Percentiles rank a stretch among this genome's conserved stretches.
phyloP scores from a whole-genome alignment of 2,888 invertebrate species.

The Phaedon cochleariae region DNA sequence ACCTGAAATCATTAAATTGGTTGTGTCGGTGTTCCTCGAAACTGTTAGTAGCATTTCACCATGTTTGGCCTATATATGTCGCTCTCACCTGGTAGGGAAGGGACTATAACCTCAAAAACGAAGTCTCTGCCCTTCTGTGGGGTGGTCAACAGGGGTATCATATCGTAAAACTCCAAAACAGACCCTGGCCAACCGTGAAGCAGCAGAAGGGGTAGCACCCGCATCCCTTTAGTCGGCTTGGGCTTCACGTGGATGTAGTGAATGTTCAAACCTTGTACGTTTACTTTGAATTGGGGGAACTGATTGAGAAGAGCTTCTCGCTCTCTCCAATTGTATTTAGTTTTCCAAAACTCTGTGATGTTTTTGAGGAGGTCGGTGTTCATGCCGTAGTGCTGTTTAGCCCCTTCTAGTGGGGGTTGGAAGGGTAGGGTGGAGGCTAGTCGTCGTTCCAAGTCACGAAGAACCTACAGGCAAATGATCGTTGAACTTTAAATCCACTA shows the following conservation, averaged over 20 bases:
- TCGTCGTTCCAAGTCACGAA: conserved; percentile 67
- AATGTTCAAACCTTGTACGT: conserved; percentile 68
- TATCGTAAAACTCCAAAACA: conserved; percentile 80
- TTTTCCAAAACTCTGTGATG: too few species aligned
- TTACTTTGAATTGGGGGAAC: conserved; percentile 66
- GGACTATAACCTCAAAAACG: conserved; percentile 72
- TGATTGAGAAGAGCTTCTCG: conserved; percentile 51
- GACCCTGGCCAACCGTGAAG: conserved; percentile 93
- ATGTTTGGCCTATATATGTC: too few species aligned
- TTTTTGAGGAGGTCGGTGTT: too few species aligned
- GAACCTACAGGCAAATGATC: conserved; percentile 54
- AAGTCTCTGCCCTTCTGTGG: conserved; percentile 65
- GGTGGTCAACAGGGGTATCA: conserved; percentile 72
- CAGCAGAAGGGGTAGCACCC: conserved; percentile 73
- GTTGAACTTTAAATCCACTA: too few species aligned
- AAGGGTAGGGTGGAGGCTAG: conserved; percentile 62
- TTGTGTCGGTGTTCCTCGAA: too few species aligned
- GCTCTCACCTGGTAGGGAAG: conserved; percentile 42
- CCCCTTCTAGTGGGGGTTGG: conserved; percentile 69
- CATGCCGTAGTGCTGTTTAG: conserved; percentile 84
- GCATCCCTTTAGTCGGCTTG: conserved; percentile 45
- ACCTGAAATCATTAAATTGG: too few species aligned
- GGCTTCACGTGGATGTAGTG: conserved; percentile 64
- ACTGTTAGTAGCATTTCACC: too few species aligned
- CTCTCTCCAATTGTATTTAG: too few species aligned